phyloP scores from a whole-genome alignment of 2,888 invertebrate species.

The Andrena minutula region DNA sequence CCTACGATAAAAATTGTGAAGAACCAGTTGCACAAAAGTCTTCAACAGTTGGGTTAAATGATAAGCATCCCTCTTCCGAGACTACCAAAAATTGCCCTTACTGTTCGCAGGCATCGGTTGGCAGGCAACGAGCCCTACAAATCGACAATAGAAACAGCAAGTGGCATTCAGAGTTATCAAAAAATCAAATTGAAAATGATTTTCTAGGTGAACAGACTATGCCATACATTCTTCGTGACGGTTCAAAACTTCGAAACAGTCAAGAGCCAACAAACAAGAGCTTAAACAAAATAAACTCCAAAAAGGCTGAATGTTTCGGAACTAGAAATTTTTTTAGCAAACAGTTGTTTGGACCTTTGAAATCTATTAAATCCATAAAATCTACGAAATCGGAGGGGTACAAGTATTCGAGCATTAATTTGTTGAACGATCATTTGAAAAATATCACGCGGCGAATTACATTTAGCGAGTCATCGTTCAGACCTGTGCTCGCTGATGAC shows the following conservation, averaged over 20 bases:
- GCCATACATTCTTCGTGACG: neutral
- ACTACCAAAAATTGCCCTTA: neutral
- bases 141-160: neutral
- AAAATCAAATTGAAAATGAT: neutral
- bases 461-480: slow-evolving; percentile 32
- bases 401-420: neutral
- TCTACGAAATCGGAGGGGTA: neutral
- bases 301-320: neutral
- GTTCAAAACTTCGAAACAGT: neutral
- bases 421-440: neutral
- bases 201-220: neutral
- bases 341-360: slow-evolving; percentile 6
- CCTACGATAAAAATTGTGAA: neutral
- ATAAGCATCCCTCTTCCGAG: neutral
- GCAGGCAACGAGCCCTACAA: neutral
- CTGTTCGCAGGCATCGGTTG: neutral
- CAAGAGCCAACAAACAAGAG: neutral
- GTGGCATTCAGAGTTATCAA: neutral
- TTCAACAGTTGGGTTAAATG: slow-evolving; percentile 5
- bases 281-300: neutral
- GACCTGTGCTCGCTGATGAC: neutral
- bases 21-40: slow-evolving; percentile 23
- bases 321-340: slow-evolving; percentile 3
- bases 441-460: slow-evolving; percentile 33
- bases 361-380: neutral